phyloP scores from a whole-genome alignment of 2,797 vertebrate genomes.

The Lithobates sylvaticus region DNA sequence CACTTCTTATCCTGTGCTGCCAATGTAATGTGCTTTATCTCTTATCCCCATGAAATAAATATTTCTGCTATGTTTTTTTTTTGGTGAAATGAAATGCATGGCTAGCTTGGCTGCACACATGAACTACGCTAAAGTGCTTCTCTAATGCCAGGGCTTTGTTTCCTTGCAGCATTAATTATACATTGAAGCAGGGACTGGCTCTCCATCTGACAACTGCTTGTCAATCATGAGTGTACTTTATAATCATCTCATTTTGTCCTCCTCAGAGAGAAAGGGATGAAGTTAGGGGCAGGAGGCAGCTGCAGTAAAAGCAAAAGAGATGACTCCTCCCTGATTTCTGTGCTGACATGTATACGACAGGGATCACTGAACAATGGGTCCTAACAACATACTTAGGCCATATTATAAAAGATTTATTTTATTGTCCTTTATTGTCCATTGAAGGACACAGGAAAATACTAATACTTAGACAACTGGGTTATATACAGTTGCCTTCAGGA shows the following conservation, averaged over 20 bases:
- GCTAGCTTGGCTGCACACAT: background rate
- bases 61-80: slow-evolving; percentile 3
- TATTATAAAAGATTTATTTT: too few species aligned
- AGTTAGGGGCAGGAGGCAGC: background rate
- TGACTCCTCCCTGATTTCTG: background rate
- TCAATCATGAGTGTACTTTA: background rate
- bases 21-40: slow-evolving; percentile 23
- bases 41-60: slow-evolving; percentile 34
- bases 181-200: slow-evolving; percentile 11
- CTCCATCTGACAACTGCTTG: slow-evolving; percentile 7
- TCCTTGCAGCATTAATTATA: slow-evolving; percentile 34
- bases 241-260: slow-evolving; percentile 16
- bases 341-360: background rate
- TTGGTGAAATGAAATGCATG: background rate
- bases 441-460: too few species aligned
- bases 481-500: too few species aligned
- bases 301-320: background rate
- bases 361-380: background rate
- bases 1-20: slow-evolving; percentile 2
- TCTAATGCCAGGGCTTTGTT: slow-evolving; percentile 22
- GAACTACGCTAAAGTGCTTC: slow-evolving; percentile 3
- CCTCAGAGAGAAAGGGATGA: slow-evolving; percentile 3
- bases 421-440: too few species aligned
- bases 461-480: too few species aligned
- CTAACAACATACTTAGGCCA: background rate